Percentiles rank a stretch among this genome's conserved stretches.
These are phyloP conservation scores for Garrulus glandarius DNA, from an alignment of 2,797 vertebrate species.

Conservation along the genomic window DNA sequence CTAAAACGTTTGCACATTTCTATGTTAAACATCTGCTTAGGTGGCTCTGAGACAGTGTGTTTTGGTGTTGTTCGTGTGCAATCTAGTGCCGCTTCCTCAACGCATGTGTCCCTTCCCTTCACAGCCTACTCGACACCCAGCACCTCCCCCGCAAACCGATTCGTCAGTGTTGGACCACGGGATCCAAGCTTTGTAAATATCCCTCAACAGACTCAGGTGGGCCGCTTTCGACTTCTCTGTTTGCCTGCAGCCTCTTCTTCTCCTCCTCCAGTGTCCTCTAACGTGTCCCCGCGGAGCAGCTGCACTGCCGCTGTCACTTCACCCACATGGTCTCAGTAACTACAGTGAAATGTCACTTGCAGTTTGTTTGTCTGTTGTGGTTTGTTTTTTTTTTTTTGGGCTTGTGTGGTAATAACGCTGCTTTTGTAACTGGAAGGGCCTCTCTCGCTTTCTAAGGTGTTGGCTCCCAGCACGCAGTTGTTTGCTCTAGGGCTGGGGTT, in stretches of 20 bases:
- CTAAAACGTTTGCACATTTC: slow-evolving; percentile 74
- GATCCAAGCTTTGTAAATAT: slow-evolving; percentile 99
- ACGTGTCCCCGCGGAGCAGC: slow-evolving; percentile 62
- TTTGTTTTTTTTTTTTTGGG: background rate
- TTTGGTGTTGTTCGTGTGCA: slow-evolving; percentile 79
- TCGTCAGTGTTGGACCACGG: slow-evolving; percentile 98
- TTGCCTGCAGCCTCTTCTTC: slow-evolving; percentile 72
- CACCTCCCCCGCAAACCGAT: slow-evolving; percentile 97
- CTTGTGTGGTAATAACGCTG: slow-evolving; percentile 20
- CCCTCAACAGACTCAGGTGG: slow-evolving; percentile 99
- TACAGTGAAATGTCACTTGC: slow-evolving; percentile 58
- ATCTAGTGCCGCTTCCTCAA: slow-evolving; percentile 83
- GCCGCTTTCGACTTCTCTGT: slow-evolving; percentile 81
- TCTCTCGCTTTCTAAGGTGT: slow-evolving; percentile 6
- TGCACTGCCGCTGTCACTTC: slow-evolving; percentile 64
- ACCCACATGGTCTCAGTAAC: slow-evolving; percentile 68
- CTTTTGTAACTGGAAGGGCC: slow-evolving; percentile 13
- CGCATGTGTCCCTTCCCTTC: slow-evolving; percentile 83
- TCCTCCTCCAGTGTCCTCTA: slow-evolving; percentile 60
- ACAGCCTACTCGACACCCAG: slow-evolving; percentile 98
- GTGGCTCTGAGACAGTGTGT: slow-evolving; percentile 76
- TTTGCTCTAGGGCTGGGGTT: background rate
- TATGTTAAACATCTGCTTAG: slow-evolving; percentile 74
- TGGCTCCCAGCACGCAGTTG: background rate
- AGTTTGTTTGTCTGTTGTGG: slow-evolving; percentile 60